Conservation (phyloP, 2,888 invertebrate species). For the Luffia ferchaultella region DNA sequence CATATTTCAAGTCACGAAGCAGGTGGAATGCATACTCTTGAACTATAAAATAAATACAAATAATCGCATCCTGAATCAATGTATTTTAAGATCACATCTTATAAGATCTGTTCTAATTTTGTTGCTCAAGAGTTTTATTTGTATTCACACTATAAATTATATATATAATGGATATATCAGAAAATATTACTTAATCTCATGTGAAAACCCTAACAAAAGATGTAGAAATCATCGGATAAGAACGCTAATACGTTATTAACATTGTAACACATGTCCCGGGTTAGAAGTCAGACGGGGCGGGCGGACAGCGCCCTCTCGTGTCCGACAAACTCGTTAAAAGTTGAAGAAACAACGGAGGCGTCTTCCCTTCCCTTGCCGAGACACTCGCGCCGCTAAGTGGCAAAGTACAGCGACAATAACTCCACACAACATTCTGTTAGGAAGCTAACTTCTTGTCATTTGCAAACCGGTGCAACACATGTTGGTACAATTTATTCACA, state of each 20-base stretch:
- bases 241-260: conserved; percentile 8
- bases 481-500: too few species aligned
- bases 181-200: too few species aligned
- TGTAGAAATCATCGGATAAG: background rate
- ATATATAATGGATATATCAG: too few species aligned
- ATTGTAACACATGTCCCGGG: conserved; percentile 33
- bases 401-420: conserved; percentile 29
- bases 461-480: background rate
- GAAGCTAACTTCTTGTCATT: background rate
- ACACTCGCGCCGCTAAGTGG: conserved; percentile 60
- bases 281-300: conserved; percentile 25
- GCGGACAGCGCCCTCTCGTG: conserved; percentile 19
- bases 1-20: too few species aligned
- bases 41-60: too few species aligned
- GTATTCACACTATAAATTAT: too few species aligned
- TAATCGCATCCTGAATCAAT: too few species aligned
- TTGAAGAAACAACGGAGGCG: conserved; percentile 56
- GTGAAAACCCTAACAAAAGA: too few species aligned
- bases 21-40: too few species aligned
- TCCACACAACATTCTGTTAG: background rate
- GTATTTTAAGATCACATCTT: too few species aligned
- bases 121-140: too few species aligned
- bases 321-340: conserved; percentile 66
- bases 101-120: too few species aligned
- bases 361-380: conserved; percentile 44